phyloP scores from a whole-genome alignment of 2,888 invertebrate genomes.

The Euproctis similis region DNA sequence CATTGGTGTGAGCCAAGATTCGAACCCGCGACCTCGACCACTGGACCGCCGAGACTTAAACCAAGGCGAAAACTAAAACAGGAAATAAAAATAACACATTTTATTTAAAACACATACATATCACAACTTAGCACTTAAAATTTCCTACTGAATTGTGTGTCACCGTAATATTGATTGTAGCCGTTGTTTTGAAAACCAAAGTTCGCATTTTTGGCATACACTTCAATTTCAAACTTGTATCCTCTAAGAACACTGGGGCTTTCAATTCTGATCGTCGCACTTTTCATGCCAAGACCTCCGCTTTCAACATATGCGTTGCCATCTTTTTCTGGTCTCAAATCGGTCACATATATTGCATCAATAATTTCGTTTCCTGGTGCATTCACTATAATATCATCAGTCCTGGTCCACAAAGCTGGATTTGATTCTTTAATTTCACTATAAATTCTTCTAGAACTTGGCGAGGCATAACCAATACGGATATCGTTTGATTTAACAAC shows the following conservation, averaged over 20 bases:
- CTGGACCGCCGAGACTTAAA: too few relatives aligned
- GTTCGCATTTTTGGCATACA: conserved; percentile 38
- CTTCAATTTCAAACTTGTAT: conserved; percentile 55
- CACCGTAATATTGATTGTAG: conserved; percentile 23
- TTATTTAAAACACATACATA: conserved; percentile 5
- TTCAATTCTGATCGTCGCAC: conserved; percentile 48
- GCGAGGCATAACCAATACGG: conserved; percentile 25
- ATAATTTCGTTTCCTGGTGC: conserved; percentile 46
- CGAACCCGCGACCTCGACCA: too few relatives aligned
- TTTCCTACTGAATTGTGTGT: conserved; percentile 38
- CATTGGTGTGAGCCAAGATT: too few relatives aligned
- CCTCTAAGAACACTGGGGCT: conserved; percentile 56
- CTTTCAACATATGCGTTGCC: conserved; percentile 48
- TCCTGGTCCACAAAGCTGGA: conserved; percentile 55
- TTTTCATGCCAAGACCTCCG: conserved; percentile 50
- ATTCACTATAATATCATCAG: conserved; percentile 45
- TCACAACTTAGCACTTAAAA: conserved; percentile 20
- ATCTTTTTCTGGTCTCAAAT: conserved; percentile 49
- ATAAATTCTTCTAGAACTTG: conserved; percentile 40
- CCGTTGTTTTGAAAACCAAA: conserved; percentile 36
- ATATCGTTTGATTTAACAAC: conserved; percentile 30
- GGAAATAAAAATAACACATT: neutral
- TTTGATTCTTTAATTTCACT: conserved; percentile 48
- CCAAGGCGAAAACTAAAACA: too few relatives aligned
- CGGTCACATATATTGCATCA: conserved; percentile 48